Evolutionary conservation across 1,140 invertebrate species (phyloP), one percentile per base, ranked within the genome.

Genomic region (Aphelenchoides fujianensis): DNA sequence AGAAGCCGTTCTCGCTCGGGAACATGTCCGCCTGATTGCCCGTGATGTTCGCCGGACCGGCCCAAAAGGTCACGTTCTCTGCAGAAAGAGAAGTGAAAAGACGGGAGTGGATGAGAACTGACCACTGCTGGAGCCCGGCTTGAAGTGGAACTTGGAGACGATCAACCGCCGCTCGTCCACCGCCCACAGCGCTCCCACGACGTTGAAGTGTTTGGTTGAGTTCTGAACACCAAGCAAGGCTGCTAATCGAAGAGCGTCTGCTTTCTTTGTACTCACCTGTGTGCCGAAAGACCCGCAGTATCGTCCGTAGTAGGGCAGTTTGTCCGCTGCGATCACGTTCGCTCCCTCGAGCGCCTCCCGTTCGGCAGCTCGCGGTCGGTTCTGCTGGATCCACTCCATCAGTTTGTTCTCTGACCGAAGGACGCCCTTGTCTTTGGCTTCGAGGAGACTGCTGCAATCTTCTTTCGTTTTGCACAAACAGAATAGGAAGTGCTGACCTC

Each of bases 41-140:
- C 5, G 80, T 79, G 19, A 55, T 37, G n/a, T 59, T 69, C 23
- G 81, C 70, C 9, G 81, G 81, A 23, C 81, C 81, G 54, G 72
- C 67, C 81, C 81, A 83, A 68, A 83, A 83, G 2, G 81, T 83
- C 9, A 84, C 74, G 57, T 83, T 83, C 63, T 84, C 81, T 83
- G 64, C 64, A 77, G 35, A 36, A 69, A 70, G 62, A 37, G n/a
- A n/a, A 12, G 37, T 69, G n/a, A 66, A 28, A 35, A 73, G 28
- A 28, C 16, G 55, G 19, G 37, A 35, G 23, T 55, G 19, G 62
- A 37, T 55, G 19, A 37, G 28, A 12, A 19, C 16, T 34, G 53
- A 75, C 64, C 54, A 30, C 35, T 62, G 35, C 68, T 72, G 27
- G 74, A 79, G 32, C 53, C 67, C 2, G 82, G 83, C 41, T 79